phyloP scores from a whole-genome alignment of 2,888 invertebrate genomes.

The Parnassius apollo region DNA sequence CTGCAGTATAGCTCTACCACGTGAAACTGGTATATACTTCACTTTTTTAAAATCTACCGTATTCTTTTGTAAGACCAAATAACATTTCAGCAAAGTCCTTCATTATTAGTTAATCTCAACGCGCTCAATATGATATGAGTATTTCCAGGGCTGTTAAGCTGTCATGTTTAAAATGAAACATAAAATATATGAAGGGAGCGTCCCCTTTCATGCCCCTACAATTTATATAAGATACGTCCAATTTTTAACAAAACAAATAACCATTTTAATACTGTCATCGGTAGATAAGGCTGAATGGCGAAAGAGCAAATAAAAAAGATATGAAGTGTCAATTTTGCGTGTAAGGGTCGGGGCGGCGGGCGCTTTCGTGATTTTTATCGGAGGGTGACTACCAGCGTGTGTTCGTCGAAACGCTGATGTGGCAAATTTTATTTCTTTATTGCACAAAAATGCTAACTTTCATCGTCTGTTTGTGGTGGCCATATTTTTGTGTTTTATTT shows the following conservation, averaged over 20 bases:
- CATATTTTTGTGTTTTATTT: conserved; percentile 15
- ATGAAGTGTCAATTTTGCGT: conserved; percentile 47
- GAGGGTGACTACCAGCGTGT: conserved; percentile 42
- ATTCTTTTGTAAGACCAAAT: too few relatives aligned
- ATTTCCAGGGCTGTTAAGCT: too few relatives aligned
- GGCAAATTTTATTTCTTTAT: conserved; percentile 74
- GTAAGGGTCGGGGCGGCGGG: conserved; percentile 30
- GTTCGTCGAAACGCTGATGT: conserved; percentile 56
- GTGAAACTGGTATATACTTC: too few relatives aligned
- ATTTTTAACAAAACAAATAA: conserved; percentile 43
- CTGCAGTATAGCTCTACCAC: too few relatives aligned
- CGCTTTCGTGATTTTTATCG: conserved; percentile 48
- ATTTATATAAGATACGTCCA: conserved; percentile 28
- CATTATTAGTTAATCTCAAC: too few relatives aligned
- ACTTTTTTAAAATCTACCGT: too few relatives aligned
- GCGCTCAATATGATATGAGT: too few relatives aligned
- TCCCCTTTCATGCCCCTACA: conserved; percentile 38
- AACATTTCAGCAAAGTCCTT: too few relatives aligned
- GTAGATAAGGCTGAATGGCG: conserved; percentile 50
- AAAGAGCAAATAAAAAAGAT: conserved; percentile 42
- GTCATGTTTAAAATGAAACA: too few relatives aligned
- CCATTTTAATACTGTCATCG: conserved; percentile 51
- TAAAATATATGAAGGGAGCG: too few relatives aligned
- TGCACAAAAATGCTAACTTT: conserved; percentile 74
- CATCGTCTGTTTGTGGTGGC: conserved; percentile 41